These are phyloP conservation scores for Machimus rusticus DNA, from an alignment of 2,888 invertebrate genomes.

Conservation along the genomic window DNA sequence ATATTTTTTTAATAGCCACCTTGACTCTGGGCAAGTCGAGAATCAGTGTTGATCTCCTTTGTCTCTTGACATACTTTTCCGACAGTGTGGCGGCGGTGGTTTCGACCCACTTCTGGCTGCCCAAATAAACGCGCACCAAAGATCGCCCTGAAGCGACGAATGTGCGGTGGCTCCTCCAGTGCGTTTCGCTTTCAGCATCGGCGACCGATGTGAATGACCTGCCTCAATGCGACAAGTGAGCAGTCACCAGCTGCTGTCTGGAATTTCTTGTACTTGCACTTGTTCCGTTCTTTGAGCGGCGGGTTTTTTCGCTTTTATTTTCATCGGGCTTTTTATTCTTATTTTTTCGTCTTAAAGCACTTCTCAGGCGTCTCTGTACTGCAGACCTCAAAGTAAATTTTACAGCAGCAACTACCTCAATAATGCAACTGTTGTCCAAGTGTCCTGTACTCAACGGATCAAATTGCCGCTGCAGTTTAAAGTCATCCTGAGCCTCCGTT, in stretches of 20 bases:
- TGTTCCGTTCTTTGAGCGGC: neutral
- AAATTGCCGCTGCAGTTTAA: constrained; percentile 12
- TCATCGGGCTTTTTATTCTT: neutral
- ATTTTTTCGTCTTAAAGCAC: neutral
- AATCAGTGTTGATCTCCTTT: neutral
- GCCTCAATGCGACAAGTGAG: constrained; percentile 35
- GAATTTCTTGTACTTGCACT: constrained; percentile 25
- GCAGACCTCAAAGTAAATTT: neutral
- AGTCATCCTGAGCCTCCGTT: constrained; percentile 10
- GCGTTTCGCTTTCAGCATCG: neutral
- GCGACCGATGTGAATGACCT: constrained; percentile 19
- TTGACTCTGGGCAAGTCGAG: neutral
- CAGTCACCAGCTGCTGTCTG: constrained; percentile 30
- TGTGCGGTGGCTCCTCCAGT: neutral
- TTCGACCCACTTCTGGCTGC: constrained; percentile 18
- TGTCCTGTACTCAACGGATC: neutral
- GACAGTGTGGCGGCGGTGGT: neutral
- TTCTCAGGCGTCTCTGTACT: constrained; percentile 4
- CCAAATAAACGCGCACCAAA: neutral
- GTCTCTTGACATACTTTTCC: constrained; percentile 29
- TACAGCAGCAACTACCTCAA: constrained; percentile 19
- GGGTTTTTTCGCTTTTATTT: neutral
- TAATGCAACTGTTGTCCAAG: neutral
- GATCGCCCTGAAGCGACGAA: neutral
- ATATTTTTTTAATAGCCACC: constrained; percentile 1